Evolutionary conservation across 2,797 vertebrate genomes (phyloP).

Genomic region (Percopsis omiscomaycus): DNA sequence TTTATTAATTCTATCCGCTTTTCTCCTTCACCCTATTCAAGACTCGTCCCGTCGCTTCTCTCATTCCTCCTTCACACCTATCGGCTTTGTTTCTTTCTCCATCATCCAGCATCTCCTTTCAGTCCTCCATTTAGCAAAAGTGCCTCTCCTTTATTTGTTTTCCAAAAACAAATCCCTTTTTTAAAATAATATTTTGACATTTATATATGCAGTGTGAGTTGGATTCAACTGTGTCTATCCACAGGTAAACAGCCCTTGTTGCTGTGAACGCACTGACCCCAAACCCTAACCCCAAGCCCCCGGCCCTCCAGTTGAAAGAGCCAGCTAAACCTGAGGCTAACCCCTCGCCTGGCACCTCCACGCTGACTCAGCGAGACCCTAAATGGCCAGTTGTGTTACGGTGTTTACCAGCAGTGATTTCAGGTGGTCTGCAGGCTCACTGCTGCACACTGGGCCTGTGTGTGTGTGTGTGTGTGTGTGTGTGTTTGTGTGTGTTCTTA

Average conservation of each 20-base stretch:
- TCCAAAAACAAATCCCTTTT: conserved; percentile 29
- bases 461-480: conserved; percentile 33
- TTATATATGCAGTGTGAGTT: conserved; percentile 6
- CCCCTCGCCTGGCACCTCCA: conserved; percentile 18
- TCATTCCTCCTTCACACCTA: background rate
- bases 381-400: conserved; percentile 39
- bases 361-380: conserved; percentile 23
- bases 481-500: conserved; percentile 29
- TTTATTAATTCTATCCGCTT: conserved; percentile 12
- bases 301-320: conserved; percentile 19
- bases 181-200: background rate
- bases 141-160: conserved; percentile 14
- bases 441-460: conserved; percentile 19
- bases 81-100: background rate
- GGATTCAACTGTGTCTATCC: conserved; percentile 15
- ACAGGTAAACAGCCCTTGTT: conserved; percentile 20
- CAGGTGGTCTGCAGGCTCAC: conserved; percentile 44
- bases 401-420: conserved; percentile 33
- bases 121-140: conserved; percentile 23
- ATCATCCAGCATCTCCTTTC: background rate
- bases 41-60: background rate
- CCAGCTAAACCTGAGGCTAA: conserved; percentile 6
- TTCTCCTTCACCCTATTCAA: background rate
- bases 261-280: conserved; percentile 2
- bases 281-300: conserved; percentile 16